Conservation (phyloP, 2,888 invertebrate genomes). For the Allolobophora icterica region DNA sequence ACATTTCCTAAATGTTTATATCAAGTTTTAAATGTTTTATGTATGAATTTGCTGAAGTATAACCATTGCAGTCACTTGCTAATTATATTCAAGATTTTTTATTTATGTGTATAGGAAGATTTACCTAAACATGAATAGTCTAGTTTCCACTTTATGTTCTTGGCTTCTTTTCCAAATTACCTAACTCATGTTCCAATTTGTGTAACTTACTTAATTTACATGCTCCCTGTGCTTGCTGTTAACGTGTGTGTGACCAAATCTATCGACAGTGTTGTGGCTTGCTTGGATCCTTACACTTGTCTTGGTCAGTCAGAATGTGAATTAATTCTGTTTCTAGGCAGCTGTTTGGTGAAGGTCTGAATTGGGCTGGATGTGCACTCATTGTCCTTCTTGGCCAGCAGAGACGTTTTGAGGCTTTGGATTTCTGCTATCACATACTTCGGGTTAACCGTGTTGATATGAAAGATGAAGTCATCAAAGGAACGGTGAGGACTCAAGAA, state of each 20-base stretch:
- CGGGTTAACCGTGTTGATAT: slow-evolving; percentile 93
- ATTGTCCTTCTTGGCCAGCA: slow-evolving; percentile 93
- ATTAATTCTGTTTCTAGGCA: slow-evolving; percentile 70
- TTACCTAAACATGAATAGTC: not conserved
- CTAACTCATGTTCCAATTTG: not conserved
- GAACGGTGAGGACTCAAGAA: slow-evolving; percentile 77
- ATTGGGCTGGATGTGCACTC: slow-evolving; percentile 98
- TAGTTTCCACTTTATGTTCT: not conserved
- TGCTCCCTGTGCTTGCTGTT: too few species aligned
- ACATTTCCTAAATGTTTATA: not conserved
- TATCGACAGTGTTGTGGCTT: not conserved
- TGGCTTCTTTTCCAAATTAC: not conserved
- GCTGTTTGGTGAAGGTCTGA: slow-evolving; percentile 95
- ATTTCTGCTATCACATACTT: slow-evolving; percentile 97
- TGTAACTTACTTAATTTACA: not conserved
- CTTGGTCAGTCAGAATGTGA: not conserved
- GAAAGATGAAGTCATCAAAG: slow-evolving; percentile 91
- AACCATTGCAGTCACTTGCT: not conserved
- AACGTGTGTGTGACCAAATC: not conserved
- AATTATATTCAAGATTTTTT: not conserved
- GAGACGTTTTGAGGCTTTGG: slow-evolving; percentile 91
- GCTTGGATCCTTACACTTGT: not conserved
- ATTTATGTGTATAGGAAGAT: not conserved
- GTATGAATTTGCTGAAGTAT: not conserved
- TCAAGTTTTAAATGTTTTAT: not conserved